Evolutionary conservation across 1,140 invertebrate genomes (phyloP).

Genomic region (Apis florea): DNA sequence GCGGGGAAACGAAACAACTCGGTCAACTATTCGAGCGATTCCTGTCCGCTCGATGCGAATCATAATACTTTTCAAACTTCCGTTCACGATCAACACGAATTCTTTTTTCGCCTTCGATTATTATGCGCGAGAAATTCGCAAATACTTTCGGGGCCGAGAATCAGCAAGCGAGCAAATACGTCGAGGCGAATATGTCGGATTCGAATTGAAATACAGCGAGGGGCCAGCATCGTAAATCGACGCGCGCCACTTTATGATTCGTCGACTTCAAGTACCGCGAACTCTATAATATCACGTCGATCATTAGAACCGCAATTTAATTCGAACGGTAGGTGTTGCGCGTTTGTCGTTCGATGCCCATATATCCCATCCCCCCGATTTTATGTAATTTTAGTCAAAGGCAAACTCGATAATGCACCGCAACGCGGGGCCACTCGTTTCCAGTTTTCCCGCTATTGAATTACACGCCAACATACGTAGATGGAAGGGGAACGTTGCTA

Average conservation of each 20-base stretch:
- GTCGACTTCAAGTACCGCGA: conserved; percentile 8
- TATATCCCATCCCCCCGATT: conserved; percentile 6
- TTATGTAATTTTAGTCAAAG: conserved; percentile 40
- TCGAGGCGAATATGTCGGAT: no score
- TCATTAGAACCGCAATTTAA: conserved; percentile 43
- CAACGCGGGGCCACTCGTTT: conserved; percentile 19
- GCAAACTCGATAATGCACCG: conserved; percentile 42
- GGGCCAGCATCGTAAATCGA: neutral
- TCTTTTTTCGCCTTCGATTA: neutral
- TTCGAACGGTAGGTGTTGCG: conserved; percentile 38
- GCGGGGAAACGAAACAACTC: conserved; percentile 58
- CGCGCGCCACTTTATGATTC: conserved; percentile 6
- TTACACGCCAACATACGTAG: conserved; percentile 11
- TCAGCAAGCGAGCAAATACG: neutral
- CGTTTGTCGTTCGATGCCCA: conserved; percentile 23
- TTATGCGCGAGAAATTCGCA: neutral
- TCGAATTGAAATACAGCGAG: neutral
- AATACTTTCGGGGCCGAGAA: neutral
- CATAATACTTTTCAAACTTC: conserved; percentile 30
- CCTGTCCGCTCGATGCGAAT: conserved; percentile 6
- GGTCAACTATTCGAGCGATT: conserved; percentile 56
- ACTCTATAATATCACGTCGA: conserved; percentile 25
- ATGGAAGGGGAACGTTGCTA: neutral
- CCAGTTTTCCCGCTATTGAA: conserved; percentile 26
- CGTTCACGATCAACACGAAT: neutral